phyloP scores from a whole-genome alignment of 1,140 invertebrate genomes.

The Platorchestia sp. region DNA sequence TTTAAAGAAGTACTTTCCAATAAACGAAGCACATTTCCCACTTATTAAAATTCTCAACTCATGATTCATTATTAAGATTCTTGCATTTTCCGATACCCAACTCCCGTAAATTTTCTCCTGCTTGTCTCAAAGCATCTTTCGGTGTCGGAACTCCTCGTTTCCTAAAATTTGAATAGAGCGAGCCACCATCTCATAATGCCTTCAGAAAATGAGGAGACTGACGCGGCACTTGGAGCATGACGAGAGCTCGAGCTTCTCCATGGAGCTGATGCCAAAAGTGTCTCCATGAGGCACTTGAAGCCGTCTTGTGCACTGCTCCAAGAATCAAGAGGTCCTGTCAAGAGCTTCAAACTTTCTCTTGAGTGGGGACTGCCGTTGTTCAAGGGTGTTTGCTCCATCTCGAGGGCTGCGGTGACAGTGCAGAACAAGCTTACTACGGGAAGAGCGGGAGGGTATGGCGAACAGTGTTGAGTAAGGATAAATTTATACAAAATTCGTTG shows the following conservation, averaged over 20 bases:
- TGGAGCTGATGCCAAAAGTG: not conserved
- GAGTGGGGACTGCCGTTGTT: not conserved
- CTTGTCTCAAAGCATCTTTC: not conserved
- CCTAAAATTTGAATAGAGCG: not conserved
- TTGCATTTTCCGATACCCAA: not conserved
- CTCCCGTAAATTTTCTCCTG: not conserved
- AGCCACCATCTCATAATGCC: not conserved
- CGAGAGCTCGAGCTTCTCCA: not conserved
- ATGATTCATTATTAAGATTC: too few species aligned
- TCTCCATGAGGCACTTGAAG: not conserved
- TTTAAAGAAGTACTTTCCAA: too few species aligned
- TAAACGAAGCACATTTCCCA: too few species aligned
- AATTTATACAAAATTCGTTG: too few species aligned
- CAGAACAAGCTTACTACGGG: not conserved
- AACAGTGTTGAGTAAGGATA: too few species aligned
- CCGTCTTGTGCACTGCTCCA: not conserved
- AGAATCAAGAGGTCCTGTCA: not conserved
- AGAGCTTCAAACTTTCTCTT: not conserved
- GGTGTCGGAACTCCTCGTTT: not conserved
- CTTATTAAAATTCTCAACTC: too few species aligned
- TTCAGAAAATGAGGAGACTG: too few species aligned
- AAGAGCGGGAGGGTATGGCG: too few species aligned
- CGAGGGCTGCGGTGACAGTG: not conserved
- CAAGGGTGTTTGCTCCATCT: not conserved
- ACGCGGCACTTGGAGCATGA: not conserved